A percentile compares a stretch with the other conserved stretches of the same genome.
Conservation (phyloP, 2,113 vertebrate species). For the Amazona guildingii region DNA sequence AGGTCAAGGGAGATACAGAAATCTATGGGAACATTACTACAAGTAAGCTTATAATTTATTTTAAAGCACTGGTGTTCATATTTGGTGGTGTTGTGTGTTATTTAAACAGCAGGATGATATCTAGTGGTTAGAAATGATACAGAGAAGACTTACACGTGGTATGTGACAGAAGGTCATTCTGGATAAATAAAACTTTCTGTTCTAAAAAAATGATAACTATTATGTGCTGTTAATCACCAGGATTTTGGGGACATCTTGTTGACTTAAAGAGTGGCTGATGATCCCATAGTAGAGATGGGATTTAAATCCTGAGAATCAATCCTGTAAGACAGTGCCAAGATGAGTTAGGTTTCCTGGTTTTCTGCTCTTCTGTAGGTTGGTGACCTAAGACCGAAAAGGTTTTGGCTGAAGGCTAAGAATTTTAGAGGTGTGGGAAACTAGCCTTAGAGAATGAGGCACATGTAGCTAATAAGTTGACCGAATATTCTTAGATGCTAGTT, state of each 20-base stretch:
- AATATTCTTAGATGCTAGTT: background rate
- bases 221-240: background rate
- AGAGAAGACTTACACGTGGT: background rate
- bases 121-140: background rate
- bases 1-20: slow-evolving; percentile 96
- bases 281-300: background rate
- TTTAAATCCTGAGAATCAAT: background rate
- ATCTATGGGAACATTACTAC: slow-evolving; percentile 99
- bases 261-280: background rate
- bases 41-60: slow-evolving; percentile 82
- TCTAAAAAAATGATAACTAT: background rate
- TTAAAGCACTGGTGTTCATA: background rate
- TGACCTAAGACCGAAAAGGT: background rate
- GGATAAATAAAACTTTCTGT: background rate
- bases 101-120: background rate
- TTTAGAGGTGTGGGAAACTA: background rate
- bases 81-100: background rate
- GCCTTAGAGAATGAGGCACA: background rate
- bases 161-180: background rate
- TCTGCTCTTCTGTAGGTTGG: background rate
- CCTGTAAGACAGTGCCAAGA: background rate
- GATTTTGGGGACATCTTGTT: background rate
- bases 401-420: background rate
- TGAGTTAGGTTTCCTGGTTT: background rate
- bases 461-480: background rate